Conservation (phyloP, 2,113 vertebrate genomes). For the Aspiorhynchus laticeps region DNA sequence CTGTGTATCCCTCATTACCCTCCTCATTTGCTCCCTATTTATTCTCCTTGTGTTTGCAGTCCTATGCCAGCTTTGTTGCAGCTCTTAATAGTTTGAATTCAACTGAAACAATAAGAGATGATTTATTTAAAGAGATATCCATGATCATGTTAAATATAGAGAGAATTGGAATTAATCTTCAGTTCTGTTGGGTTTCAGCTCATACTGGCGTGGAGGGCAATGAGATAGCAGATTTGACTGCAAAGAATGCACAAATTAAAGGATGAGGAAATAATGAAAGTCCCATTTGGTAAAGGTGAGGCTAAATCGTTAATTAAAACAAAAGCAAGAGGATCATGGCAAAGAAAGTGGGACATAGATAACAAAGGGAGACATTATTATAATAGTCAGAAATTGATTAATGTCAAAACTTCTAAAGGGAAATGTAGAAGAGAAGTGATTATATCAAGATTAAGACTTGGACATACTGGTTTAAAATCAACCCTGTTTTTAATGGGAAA, state of each 20-base stretch:
- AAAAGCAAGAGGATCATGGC: background rate
- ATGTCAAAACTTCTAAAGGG: background rate
- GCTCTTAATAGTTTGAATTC: background rate
- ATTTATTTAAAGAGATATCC: background rate
- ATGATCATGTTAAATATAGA: background rate
- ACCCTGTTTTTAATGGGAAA: background rate
- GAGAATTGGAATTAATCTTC: background rate
- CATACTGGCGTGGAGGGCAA: background rate
- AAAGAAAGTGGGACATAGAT: background rate
- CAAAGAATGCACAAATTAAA: background rate
- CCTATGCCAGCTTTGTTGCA: too few species aligned
- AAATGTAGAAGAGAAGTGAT: background rate
- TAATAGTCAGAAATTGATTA: background rate
- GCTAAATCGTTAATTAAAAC: background rate
- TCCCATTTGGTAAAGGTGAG: too few species aligned
- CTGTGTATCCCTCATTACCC: too few species aligned
- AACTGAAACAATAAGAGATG: background rate
- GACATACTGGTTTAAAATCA: background rate
- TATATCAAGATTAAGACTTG: background rate
- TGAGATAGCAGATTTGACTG: background rate
- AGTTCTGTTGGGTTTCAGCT: background rate
- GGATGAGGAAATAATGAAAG: too few species aligned
- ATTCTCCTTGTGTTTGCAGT: too few species aligned
- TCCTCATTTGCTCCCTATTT: too few species aligned
- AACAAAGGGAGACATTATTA: background rate